phyloP scores from a whole-genome alignment of 1,140 invertebrate genomes.

The Drosophila orosa region DNA sequence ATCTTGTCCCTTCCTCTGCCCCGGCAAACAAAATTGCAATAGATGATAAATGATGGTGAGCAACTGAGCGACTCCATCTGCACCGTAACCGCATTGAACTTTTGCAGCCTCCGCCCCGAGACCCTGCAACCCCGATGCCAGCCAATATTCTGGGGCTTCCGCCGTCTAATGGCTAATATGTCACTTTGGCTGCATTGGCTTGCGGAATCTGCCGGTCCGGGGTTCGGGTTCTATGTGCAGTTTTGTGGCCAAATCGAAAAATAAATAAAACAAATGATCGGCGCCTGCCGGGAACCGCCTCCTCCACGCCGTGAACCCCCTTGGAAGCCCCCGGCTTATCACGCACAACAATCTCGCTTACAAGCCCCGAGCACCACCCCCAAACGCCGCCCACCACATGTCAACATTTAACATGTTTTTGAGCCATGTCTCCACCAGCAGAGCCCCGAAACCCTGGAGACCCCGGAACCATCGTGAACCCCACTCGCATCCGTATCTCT shows the following conservation, averaged over 20 bases:
- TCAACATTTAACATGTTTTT: slow-evolving; percentile 81
- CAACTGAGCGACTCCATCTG: slow-evolving; percentile 52
- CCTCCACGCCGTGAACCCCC: slow-evolving; percentile 2
- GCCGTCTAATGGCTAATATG: slow-evolving; percentile 69
- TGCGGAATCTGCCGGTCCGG: slow-evolving; percentile 13
- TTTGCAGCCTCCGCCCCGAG: slow-evolving; percentile 5
- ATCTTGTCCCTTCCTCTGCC: slow-evolving; percentile 23
- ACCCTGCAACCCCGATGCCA: slow-evolving; percentile 14
- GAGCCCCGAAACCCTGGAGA: slow-evolving; percentile 11
- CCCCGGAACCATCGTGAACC: slow-evolving; percentile 1
- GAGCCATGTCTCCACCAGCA: slow-evolving; percentile 51
- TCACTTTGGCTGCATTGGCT: slow-evolving; percentile 73
- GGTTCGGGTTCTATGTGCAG: slow-evolving; percentile 43
- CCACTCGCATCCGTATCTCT: slow-evolving; percentile 50
- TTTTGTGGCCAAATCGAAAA: slow-evolving; percentile 71
- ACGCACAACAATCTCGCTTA: slow-evolving; percentile 71
- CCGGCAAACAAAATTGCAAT: slow-evolving; percentile 70
- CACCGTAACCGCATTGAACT: slow-evolving; percentile 60
- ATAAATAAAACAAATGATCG: slow-evolving; percentile 81
- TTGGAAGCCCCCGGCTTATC: slow-evolving; percentile 45
- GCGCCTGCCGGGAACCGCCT: slow-evolving; percentile 29
- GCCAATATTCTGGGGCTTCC: slow-evolving; percentile 27
- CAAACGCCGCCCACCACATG: slow-evolving; percentile 66
- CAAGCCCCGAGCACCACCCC: slow-evolving; percentile 48
- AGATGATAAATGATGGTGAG: slow-evolving; percentile 74